Conservation (phyloP, 2,797 vertebrate species). For the Neosalanx taihuensis region DNA sequence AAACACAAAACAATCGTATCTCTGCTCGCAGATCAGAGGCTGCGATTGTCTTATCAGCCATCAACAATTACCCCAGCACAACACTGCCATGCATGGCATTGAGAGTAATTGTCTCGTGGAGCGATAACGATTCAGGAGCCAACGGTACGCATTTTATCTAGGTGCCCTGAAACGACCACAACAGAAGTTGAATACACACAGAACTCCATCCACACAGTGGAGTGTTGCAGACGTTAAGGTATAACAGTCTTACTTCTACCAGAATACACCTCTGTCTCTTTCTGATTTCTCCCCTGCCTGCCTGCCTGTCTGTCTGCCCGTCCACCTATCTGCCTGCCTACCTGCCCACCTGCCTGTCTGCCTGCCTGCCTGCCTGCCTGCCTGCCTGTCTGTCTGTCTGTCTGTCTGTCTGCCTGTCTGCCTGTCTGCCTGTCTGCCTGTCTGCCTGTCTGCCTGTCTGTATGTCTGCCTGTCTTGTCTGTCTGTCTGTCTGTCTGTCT, state of each 20-base stretch:
- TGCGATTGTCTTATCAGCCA: slow-evolving; percentile 49
- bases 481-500: no score
- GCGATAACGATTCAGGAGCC: slow-evolving; percentile 68
- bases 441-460: no score
- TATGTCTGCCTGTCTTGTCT: no score
- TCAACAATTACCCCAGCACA: slow-evolving; percentile 43
- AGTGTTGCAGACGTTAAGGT: slow-evolving; percentile 63
- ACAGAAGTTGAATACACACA: slow-evolving; percentile 14
- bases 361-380: slow-evolving; percentile 69
- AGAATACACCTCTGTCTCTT: background rate
- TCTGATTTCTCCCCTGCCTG: slow-evolving; percentile 3
- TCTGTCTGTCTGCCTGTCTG: no score
- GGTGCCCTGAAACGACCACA: no score
- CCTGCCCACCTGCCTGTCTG: slow-evolving; percentile 45
- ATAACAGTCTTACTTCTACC: slow-evolving; percentile 14
- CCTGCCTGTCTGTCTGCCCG: slow-evolving; percentile 25
- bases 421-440: no score
- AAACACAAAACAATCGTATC: slow-evolving; percentile 41
- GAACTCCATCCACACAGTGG: slow-evolving; percentile 61
- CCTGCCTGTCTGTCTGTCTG: slow-evolving; percentile 56
- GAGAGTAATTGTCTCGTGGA: slow-evolving; percentile 52
- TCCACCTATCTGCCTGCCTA: slow-evolving; percentile 25
- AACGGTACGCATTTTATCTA: slow-evolving; percentile 28
- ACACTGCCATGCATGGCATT: slow-evolving; percentile 48
- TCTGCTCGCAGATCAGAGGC: slow-evolving; percentile 37